Conservation (phyloP, 2,888 invertebrate genomes). For the Hypolimnas misippus region DNA sequence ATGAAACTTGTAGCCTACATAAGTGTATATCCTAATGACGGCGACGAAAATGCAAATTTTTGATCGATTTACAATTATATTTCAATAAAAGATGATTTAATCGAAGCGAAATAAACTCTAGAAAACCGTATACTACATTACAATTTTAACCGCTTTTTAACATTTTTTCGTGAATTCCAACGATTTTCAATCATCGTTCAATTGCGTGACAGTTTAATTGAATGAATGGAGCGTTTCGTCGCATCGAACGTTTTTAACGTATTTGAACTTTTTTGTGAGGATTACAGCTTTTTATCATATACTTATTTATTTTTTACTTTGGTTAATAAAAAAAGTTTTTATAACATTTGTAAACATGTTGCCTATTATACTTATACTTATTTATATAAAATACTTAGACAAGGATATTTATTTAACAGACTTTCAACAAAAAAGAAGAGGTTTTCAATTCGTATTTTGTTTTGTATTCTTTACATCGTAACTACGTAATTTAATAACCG, state of each 20-base stretch:
- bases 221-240: conserved; percentile 36
- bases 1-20: too few species aligned
- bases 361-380: too few species aligned
- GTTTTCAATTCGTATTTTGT: too few species aligned
- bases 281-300: conserved; percentile 7
- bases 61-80: too few species aligned
- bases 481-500: too few species aligned
- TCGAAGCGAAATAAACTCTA: too few species aligned
- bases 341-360: conserved; percentile 7
- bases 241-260: conserved; percentile 27
- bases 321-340: not conserved
- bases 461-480: too few species aligned
- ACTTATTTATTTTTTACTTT: conserved; percentile 3
- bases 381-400: not conserved
- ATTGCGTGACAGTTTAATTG: conserved; percentile 44
- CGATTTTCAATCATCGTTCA: conserved; percentile 32
- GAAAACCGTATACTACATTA: not conserved
- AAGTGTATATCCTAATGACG: too few species aligned
- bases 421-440: too few species aligned
- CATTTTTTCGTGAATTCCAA: conserved; percentile 31
- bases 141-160: conserved; percentile 7
- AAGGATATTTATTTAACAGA: too few species aligned
- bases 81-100: too few species aligned
- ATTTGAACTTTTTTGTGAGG: conserved; percentile 30
- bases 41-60: too few species aligned